Base-by-base conservation (phyloP, 2,888 invertebrate genomes). In the Anagyrus pseudococci region DNA sequence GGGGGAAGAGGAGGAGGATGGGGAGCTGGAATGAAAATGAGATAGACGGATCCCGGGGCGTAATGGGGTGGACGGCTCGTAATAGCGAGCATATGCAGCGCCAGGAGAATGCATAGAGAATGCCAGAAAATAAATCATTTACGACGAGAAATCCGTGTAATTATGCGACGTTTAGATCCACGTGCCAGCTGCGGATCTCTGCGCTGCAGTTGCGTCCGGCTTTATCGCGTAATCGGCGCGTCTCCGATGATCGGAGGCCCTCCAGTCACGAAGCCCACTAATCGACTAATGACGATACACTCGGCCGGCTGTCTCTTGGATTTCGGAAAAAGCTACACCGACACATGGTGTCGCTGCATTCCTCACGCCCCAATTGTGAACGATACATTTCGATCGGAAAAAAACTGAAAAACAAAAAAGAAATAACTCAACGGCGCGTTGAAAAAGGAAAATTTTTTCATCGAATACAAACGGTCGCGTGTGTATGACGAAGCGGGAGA, bases 141-240 rank as follows among this genome's bases (percentile, higher is more conserved):
- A 19, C 3, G 23, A 33, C n/a, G 26, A 10, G 49, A 41, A 19
- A 41, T 58, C 46, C 23, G 40, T 55, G 52, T 58, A 52, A 66
- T 66, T 66, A 66, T 52, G 56, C 10, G 60, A 57, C 44, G n/a
- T 58, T 58, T 64, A 37, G 37, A 33, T 53, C 22, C 37, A 53
- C 29, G 47, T 25, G 52, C 17, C 8, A 15, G 17, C 13, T 13
- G 17, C 41, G 6, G n/a, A 8, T 41, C 4, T 17, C n/a, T 6
- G 8, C n/a, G 41, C 41, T 41, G 17, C 17, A 4, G n/a, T 4
- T 41, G 43, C 43, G 2, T 2, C 4, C 15, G 33, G 2, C 3
- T n/a, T n/a, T n/a, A n/a, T n/a, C n/a, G n/a, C n/a, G n/a, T n/a
- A n/a, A n/a, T 37, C 3, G 4, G 33, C 33, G 33, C 33, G 13